Conservation (phyloP, 2,888 invertebrate species). For the Drosophila greeni region DNA sequence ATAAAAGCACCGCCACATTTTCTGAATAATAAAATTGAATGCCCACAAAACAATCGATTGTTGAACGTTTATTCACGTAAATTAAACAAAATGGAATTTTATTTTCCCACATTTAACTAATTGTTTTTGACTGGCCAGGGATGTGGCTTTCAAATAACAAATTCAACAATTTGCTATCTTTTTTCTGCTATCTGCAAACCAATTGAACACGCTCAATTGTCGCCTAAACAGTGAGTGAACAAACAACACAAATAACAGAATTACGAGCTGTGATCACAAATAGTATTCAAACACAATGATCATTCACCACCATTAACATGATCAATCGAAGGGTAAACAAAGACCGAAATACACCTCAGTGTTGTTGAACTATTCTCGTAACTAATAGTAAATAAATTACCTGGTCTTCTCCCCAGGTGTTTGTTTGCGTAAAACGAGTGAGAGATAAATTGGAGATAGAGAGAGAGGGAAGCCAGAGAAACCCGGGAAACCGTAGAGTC, state of each 20-base stretch:
- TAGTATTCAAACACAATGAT: slow-evolving; percentile 23
- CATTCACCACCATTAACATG: slow-evolving; percentile 27
- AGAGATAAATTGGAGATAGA: slow-evolving; percentile 15
- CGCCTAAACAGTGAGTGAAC: slow-evolving; percentile 19
- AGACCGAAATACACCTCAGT: slow-evolving; percentile 6
- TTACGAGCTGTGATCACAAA: slow-evolving; percentile 19
- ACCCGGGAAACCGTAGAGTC: not conserved
- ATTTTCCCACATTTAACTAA: slow-evolving; percentile 2
- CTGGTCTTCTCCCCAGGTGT: not conserved
- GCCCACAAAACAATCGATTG: not conserved
- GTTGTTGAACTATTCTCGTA: slow-evolving; percentile 30
- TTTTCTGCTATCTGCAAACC: slow-evolving; percentile 3
- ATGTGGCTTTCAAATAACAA: slow-evolving; percentile 4
- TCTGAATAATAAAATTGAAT: not conserved
- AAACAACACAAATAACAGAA: slow-evolving; percentile 16
- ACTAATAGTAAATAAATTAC: slow-evolving; percentile 30
- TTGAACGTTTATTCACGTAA: not conserved
- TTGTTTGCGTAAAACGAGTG: slow-evolving; percentile 40
- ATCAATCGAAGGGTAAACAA: slow-evolving; percentile 39
- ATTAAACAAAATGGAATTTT: not conserved
- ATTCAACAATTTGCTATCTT: slow-evolving; percentile 13
- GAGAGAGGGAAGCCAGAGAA: not conserved
- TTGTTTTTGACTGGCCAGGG: not conserved
- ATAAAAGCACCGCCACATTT: not conserved
- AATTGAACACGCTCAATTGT: slow-evolving; percentile 21